Conservation (phyloP, 2,113 vertebrate genomes). For the Melanerpes aurifrons region DNA sequence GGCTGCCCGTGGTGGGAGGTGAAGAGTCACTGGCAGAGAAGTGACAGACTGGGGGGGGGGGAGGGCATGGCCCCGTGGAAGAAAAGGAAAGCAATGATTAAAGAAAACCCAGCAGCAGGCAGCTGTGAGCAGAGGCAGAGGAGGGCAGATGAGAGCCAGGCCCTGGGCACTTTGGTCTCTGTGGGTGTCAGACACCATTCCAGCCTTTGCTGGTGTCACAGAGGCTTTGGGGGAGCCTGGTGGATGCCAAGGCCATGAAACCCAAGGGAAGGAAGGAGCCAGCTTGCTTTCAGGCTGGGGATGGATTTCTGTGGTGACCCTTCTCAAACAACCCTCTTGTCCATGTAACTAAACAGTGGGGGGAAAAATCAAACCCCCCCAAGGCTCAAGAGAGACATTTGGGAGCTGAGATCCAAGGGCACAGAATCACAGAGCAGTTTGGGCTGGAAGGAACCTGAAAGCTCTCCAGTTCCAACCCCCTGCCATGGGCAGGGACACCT, state of each 20-base stretch:
- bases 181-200: neutral
- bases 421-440: too few relatives aligned
- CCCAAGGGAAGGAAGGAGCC: neutral
- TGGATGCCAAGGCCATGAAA: fast-evolving
- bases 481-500: too few relatives aligned
- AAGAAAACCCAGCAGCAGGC: neutral
- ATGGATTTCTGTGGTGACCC: neutral
- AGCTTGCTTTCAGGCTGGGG: neutral
- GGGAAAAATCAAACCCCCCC: too few relatives aligned
- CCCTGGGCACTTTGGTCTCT: fast-evolving
- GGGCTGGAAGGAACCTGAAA: too few relatives aligned
- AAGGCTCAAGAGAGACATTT: neutral
- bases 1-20: neutral
- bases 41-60: neutral
- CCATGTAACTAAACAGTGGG: too few relatives aligned
- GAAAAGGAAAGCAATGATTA: neutral
- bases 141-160: neutral
- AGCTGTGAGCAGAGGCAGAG: neutral
- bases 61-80: neutral
- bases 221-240: neutral
- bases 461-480: too few relatives aligned
- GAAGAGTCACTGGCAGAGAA: neutral
- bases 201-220: neutral
- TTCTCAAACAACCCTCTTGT: neutral
- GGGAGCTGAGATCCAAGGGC: neutral